Base-by-base conservation (phyloP, 2,888 invertebrate genomes). In the Arrhopalites spinosus region DNA sequence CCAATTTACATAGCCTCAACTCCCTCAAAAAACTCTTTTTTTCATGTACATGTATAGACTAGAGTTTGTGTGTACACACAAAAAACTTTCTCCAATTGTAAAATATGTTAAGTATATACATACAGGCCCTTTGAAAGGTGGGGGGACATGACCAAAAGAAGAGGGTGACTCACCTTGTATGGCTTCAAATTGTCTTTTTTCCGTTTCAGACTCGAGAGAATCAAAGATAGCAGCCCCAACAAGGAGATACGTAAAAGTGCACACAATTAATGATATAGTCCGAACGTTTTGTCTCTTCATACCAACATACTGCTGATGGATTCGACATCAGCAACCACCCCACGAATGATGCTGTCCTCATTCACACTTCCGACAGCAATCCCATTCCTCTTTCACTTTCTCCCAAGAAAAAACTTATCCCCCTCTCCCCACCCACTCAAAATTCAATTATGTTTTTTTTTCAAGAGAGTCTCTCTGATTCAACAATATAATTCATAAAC, bases 231-330 rank as follows among this genome's bases (percentile, higher is more conserved):
- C 98, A 81, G 99, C 99, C 86, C 99, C 99, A 83, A 99, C 93
- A 84, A 99, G 91, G 87, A 99, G 91, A 88, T 99, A 99, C 85
- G 99, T 99, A 90, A 99, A 96, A 88, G 99, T 99, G 90, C 97
- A 97, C 90, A 99, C 98, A 89, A 99, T 98, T 89, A 99, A 92
- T 86, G 98, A 97, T 90, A 99, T 90, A 89, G 99, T 99, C 90
- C 99, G 96, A 88, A 98, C 97, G 93, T 99, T 99, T 93, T 99
- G 98, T 90, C 97, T 97, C 94, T 99, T 98, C 98, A 99, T 99
- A 90, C 91, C 77, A 77, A 82, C 82, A 82, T 82, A 80, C 80
- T 82, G 82, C 82, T 82, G 82, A 82, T 82, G 82, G 81, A 80
- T 79, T 76, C 82, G 81, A 81, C 82, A 81, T 81, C 82, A 82